Evolutionary conservation across 1,140 invertebrate species (phyloP).

Genomic region (Agrilus planipennis): DNA sequence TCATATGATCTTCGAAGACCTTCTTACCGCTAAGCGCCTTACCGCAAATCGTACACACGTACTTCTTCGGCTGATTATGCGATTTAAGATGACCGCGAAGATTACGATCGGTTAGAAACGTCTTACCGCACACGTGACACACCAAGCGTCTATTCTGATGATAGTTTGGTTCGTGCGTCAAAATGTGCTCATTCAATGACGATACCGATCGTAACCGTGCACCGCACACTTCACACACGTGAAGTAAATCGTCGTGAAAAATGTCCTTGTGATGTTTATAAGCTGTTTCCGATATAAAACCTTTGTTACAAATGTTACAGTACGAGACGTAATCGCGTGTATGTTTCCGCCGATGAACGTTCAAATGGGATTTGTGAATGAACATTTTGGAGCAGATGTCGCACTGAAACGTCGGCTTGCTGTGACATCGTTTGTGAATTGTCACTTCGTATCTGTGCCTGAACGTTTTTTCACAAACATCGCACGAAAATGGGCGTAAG

Average conservation of each 20-base stretch:
- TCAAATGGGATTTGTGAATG: slow-evolving; percentile 51
- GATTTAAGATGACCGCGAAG: slow-evolving; percentile 13
- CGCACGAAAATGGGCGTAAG: slow-evolving; percentile 46
- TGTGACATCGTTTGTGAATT: slow-evolving; percentile 41
- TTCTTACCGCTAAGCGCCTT: slow-evolving; percentile 29
- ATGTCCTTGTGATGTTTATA: slow-evolving; percentile 18
- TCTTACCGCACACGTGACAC: slow-evolving; percentile 27
- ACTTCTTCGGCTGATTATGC: slow-evolving; percentile 48
- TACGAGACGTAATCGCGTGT: slow-evolving; percentile 36
- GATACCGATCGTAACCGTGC: slow-evolving; percentile 14
- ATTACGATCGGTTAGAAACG: slow-evolving; percentile 14
- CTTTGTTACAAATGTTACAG: slow-evolving; percentile 20
- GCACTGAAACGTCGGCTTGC: slow-evolving; percentile 27
- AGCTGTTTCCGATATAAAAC: slow-evolving; percentile 20
- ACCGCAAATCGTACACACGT: slow-evolving; percentile 39
- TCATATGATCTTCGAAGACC: slow-evolving; percentile 20
- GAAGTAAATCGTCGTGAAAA: slow-evolving; percentile 16
- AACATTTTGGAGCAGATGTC: slow-evolving; percentile 44
- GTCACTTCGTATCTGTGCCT: slow-evolving; percentile 19
- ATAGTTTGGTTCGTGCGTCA: slow-evolving; percentile 18
- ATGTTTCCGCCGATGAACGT: slow-evolving; percentile 49
- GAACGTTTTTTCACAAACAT: slow-evolving; percentile 34
- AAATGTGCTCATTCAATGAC: slow-evolving; percentile 19
- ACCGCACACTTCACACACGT: slow-evolving; percentile 26
- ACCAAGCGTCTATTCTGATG: slow-evolving; percentile 17